Percentiles rank a stretch among this genome's conserved stretches.
These are phyloP conservation scores for Teleogryllus oceanicus DNA, from an alignment of 2,888 invertebrate genomes.

Conservation along the genomic window DNA sequence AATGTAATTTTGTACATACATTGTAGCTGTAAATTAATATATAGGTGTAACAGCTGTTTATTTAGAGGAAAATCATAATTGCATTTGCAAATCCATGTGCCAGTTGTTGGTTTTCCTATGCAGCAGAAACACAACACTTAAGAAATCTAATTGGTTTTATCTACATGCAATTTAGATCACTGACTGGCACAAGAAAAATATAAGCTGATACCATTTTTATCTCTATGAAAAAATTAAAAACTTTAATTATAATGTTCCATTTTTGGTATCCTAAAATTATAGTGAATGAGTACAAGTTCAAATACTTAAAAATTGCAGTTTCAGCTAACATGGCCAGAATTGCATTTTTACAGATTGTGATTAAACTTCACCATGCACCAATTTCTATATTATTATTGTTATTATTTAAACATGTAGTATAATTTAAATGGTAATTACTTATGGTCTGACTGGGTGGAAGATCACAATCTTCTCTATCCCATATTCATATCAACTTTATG, in stretches of 20 bases:
- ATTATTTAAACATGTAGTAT: not conserved
- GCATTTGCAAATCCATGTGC: not conserved
- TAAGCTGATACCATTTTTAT: no score
- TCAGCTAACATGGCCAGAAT: no score
- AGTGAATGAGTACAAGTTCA: no score
- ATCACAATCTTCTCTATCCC: not conserved
- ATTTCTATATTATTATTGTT: conserved; percentile 6
- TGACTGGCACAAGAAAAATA: no score
- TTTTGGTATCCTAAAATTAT: no score
- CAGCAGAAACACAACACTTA: no score
- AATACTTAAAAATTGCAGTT: no score
- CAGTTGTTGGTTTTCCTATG: not conserved
- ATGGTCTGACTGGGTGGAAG: conserved; percentile 18
- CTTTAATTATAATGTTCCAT: no score
- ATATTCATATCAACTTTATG: not conserved
- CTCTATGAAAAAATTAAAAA: no score
- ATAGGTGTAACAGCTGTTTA: not conserved
- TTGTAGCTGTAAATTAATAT: not conserved
- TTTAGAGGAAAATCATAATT: not conserved
- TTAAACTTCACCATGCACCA: not conserved
- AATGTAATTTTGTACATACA: conserved; percentile 4
- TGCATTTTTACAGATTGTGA: no score
- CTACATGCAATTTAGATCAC: no score
- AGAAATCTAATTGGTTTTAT: no score
- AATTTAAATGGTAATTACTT: conserved; percentile 11